phyloP scores from a whole-genome alignment of 2,888 invertebrate genomes.

The Drosophila flavopinicola region DNA sequence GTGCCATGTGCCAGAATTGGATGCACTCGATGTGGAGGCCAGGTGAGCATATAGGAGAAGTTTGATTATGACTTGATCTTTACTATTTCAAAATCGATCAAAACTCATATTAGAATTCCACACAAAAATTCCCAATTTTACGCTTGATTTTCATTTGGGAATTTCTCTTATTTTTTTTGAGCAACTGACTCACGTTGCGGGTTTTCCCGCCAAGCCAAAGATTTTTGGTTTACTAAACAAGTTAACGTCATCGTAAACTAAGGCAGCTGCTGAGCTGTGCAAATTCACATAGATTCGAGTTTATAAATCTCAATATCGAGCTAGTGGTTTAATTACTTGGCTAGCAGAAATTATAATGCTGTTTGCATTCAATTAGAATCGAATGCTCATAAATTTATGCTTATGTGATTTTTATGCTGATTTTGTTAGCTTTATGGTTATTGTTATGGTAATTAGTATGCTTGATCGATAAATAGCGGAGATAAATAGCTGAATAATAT shows the following conservation, averaged over 20 bases:
- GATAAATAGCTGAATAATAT: background rate
- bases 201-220: constrained; percentile 28
- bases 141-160: background rate
- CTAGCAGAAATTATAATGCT: constrained; percentile 10
- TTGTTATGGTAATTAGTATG: constrained; percentile 22
- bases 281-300: constrained; percentile 23
- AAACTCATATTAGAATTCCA: no score
- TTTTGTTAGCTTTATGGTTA: constrained; percentile 15
- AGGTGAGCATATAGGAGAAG: no score
- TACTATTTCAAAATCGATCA: no score
- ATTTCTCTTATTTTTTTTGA: background rate
- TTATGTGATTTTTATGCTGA: constrained; percentile 28
- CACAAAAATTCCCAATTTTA: background rate
- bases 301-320: constrained; percentile 17
- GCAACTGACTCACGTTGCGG: constrained; percentile 24
- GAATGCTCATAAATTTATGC: constrained; percentile 13
- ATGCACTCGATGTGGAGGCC: constrained; percentile 74
- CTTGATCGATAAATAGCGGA: background rate
- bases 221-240: constrained; percentile 3
- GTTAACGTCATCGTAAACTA: constrained; percentile 12
- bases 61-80: background rate
- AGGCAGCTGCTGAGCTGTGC: background rate
- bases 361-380: constrained; percentile 21
- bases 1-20: constrained; percentile 91
- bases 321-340: constrained; percentile 14